Conservation (phyloP, 2,797 vertebrate genomes). For the Schizopygopsis pylzovi region DNA sequence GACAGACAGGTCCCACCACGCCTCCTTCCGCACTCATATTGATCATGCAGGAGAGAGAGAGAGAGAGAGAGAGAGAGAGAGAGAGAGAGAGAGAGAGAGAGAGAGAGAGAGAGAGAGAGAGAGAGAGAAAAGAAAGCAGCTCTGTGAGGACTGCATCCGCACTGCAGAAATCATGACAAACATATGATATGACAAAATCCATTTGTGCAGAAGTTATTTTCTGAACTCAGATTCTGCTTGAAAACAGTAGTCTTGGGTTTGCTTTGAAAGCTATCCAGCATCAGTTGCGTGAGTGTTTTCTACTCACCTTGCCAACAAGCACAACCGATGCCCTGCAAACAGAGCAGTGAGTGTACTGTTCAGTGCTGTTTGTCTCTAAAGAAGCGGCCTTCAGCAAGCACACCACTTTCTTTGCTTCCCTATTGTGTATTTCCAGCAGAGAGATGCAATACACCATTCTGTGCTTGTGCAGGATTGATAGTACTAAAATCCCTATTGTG, state of each 20-base stretch:
- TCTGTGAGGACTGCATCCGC: constrained; percentile 50
- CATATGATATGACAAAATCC: background rate
- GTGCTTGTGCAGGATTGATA: background rate
- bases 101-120: too few species aligned
- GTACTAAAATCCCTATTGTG: too few species aligned
- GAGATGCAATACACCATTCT: background rate
- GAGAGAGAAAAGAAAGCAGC: constrained; percentile 70
- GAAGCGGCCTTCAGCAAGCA: background rate
- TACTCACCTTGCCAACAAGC: background rate
- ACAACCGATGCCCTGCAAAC: background rate
- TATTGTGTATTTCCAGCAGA: background rate
- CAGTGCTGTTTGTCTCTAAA: background rate
- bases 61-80: constrained; percentile 69
- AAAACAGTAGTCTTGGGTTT: background rate
- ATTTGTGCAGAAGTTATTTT: background rate
- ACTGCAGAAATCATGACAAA: constrained; percentile 8
- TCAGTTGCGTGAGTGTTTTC: background rate
- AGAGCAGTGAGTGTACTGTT: background rate
- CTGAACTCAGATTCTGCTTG: background rate
- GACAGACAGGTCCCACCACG: constrained; percentile 77
- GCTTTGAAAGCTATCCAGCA: background rate
- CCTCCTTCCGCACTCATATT: constrained; percentile 78
- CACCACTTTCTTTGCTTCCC: background rate
- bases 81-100: constrained; percentile 47
- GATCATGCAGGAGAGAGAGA: constrained; percentile 72